These are phyloP conservation scores for Lamprotornis superbus DNA, from an alignment of 2,113 vertebrate genomes.

Conservation along the genomic window DNA sequence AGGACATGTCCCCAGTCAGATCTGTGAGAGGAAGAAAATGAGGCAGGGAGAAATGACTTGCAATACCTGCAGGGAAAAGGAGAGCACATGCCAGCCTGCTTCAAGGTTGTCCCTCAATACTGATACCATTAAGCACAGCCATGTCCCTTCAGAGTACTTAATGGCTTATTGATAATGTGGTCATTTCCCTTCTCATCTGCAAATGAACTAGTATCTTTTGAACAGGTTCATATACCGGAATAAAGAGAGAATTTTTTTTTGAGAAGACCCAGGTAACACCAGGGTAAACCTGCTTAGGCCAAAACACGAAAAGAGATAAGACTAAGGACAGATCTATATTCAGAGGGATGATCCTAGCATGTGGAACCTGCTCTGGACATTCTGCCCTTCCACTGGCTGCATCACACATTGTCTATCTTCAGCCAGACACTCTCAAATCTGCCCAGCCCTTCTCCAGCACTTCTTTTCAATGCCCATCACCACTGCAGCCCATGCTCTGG, in stretches of 20 bases:
- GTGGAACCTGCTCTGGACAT: background rate
- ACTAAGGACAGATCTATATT: background rate
- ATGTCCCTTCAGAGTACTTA: background rate
- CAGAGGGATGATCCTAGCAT: background rate
- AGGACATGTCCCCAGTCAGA: background rate
- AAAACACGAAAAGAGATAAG: background rate
- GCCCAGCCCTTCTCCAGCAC: background rate
- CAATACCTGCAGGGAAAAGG: background rate
- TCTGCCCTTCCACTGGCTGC: background rate
- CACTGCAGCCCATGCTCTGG: accelerated
- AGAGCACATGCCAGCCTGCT: background rate
- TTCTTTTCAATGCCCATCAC: background rate
- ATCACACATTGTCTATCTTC: background rate
- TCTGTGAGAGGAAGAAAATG: background rate
- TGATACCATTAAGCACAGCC: background rate
- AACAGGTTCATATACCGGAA: background rate
- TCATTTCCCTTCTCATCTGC: background rate
- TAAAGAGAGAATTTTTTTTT: background rate
- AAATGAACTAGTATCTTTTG: background rate
- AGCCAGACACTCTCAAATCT: background rate
- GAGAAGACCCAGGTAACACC: background rate
- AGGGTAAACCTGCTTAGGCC: background rate
- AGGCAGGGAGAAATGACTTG: background rate
- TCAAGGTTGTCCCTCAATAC: background rate
- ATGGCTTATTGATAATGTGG: background rate